Conservation (phyloP, 2,888 invertebrate species). For the Drosophila anomelani region DNA sequence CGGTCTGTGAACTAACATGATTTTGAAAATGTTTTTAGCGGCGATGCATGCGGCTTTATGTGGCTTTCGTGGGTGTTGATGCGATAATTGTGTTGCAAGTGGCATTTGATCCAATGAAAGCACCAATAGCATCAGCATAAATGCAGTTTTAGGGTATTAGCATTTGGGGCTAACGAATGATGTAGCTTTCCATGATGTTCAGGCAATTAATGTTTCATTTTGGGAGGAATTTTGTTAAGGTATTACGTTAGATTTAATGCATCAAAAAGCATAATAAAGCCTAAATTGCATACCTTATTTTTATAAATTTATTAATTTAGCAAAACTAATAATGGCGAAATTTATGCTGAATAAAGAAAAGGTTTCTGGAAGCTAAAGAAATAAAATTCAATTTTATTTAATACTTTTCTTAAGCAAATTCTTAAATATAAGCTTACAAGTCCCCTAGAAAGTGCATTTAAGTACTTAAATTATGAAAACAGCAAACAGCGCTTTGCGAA, state of each 20-base stretch:
- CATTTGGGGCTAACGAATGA: constrained; percentile 1
- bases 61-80: constrained; percentile 33
- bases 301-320: too few relatives aligned
- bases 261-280: neutral
- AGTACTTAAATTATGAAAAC: neutral
- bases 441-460: neutral
- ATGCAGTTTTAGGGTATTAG: constrained; percentile 20
- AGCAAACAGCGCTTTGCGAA: neutral
- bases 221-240: neutral
- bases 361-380: neutral
- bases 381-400: too few relatives aligned
- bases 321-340: neutral
- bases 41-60: constrained; percentile 47
- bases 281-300: too few relatives aligned
- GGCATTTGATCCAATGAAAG: constrained; percentile 55
- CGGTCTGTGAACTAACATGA: constrained; percentile 29
- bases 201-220: neutral
- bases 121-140: constrained; percentile 30
- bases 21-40: constrained; percentile 51
- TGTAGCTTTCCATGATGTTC: neutral
- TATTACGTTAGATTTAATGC: too few relatives aligned
- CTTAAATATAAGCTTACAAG: neutral
- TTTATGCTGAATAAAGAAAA: neutral
- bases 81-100: constrained; percentile 61
- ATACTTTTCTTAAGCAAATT: neutral